phyloP scores from a whole-genome alignment of 1,140 invertebrate species.

The Phymorhynchus buccinoides region DNA sequence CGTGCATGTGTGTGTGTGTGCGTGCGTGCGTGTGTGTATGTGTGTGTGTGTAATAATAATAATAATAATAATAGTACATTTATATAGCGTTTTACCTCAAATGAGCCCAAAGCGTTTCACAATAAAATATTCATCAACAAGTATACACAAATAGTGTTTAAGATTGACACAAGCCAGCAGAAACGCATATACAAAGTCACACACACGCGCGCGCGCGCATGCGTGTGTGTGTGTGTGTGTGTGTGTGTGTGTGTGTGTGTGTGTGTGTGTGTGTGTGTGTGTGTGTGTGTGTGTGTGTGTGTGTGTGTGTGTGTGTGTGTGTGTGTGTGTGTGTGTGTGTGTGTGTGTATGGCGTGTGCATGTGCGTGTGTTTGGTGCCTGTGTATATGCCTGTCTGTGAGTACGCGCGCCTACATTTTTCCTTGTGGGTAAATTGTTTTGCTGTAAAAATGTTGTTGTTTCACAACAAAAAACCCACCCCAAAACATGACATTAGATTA shows the following conservation, averaged over 20 bases:
- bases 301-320: neutral
- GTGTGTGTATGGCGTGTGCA: neutral
- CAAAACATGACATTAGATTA: neutral
- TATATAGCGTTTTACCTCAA: too few species aligned
- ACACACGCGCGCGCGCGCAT: neutral
- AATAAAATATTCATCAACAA: too few species aligned
- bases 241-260: neutral
- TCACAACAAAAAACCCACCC: too few species aligned
- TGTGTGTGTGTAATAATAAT: too few species aligned
- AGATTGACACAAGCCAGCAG: too few species aligned
- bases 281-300: slow-evolving; percentile 1
- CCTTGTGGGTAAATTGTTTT: neutral
- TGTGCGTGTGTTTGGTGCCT: neutral
- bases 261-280: slow-evolving; percentile 14
- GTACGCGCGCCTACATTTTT: neutral
- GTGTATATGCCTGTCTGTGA: neutral
- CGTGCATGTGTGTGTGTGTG: neutral
- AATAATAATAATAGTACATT: too few species aligned
- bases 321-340: neutral
- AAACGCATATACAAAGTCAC: too few species aligned
- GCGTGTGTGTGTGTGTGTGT: neutral
- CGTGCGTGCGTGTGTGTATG: neutral
- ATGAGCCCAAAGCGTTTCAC: too few species aligned
- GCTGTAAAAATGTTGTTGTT: too few species aligned
- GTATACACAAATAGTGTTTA: too few species aligned